phyloP scores from a whole-genome alignment of 2,797 vertebrate species.

The Gouania willdenowi region DNA sequence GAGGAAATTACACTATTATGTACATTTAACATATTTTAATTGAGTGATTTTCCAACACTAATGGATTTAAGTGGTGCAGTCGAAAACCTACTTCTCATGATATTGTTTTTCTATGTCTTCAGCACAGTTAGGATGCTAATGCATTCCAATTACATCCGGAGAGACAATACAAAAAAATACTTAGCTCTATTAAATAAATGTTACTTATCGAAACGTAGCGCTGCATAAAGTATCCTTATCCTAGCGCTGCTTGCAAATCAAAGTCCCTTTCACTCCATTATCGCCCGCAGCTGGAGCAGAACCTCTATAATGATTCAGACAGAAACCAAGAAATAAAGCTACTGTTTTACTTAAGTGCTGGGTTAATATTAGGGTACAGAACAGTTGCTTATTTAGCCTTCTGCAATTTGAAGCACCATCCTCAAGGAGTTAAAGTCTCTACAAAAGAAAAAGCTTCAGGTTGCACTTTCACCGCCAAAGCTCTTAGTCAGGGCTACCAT shows the following conservation, averaged over 20 bases:
- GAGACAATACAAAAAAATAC: slow-evolving; percentile 54
- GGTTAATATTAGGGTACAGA: slow-evolving; percentile 40
- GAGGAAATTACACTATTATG: neutral
- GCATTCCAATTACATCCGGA: slow-evolving; percentile 56
- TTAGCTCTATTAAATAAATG: slow-evolving; percentile 65
- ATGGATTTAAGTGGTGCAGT: slow-evolving; percentile 30
- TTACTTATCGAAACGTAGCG: slow-evolving; percentile 63
- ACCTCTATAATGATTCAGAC: slow-evolving; percentile 37
- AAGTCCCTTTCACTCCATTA: slow-evolving; percentile 43
- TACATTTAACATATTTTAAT: slow-evolving; percentile 17
- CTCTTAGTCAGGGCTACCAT: slow-evolving; percentile 32
- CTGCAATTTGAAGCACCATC: slow-evolving; percentile 18
- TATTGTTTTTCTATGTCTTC: slow-evolving; percentile 20
- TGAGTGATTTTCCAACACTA: slow-evolving; percentile 17
- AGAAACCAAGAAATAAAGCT: slow-evolving; percentile 54
- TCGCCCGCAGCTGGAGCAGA: slow-evolving; percentile 46
- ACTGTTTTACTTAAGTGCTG: slow-evolving; percentile 47
- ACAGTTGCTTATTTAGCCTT: slow-evolving; percentile 26
- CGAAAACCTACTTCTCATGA: slow-evolving; percentile 19
- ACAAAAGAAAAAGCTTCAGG: slow-evolving; percentile 25
- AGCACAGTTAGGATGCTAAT: slow-evolving; percentile 56
- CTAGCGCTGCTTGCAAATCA: slow-evolving; percentile 58
- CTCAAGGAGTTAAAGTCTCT: slow-evolving; percentile 29
- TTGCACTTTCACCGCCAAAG: too few relatives aligned
- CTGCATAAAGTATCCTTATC: slow-evolving; percentile 59